A percentile compares a stretch with the other conserved stretches of the same genome.
phyloP scores from a whole-genome alignment of 2,888 invertebrate genomes.

The Choristoneura rosaceana region DNA sequence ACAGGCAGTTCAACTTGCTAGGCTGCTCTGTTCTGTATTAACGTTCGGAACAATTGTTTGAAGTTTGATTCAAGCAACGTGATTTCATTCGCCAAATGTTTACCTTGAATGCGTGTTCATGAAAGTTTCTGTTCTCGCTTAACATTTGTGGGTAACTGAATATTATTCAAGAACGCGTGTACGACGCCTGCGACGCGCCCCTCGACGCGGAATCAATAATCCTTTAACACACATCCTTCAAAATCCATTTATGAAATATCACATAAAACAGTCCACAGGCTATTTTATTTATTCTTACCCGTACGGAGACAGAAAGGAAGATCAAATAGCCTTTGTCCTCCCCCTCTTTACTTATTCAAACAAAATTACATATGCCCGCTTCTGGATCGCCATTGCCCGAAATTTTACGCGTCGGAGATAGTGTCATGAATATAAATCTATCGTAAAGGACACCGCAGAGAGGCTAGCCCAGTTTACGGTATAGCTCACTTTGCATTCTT shows the following conservation, averaged over 20 bases:
- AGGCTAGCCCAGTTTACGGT: conserved; percentile 76
- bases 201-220: conserved; percentile 67
- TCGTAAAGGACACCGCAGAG: conserved; percentile 81
- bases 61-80: conserved; percentile 14
- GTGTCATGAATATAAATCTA: conserved; percentile 86
- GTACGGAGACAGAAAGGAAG: conserved; percentile 67
- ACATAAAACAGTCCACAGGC: conserved; percentile 73
- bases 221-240: conserved; percentile 70
- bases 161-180: neutral
- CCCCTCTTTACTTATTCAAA: conserved; percentile 84
- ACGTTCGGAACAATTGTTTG: conserved; percentile 7
- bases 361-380: conserved; percentile 85
- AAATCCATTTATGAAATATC: conserved; percentile 81
- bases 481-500: conserved; percentile 85
- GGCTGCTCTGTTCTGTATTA: conserved; percentile 9
- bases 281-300: conserved; percentile 77
- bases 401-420: conserved; percentile 84
- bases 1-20: conserved; percentile 2
- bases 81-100: conserved; percentile 9
- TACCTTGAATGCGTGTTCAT: neutral
- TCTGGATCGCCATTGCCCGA: conserved; percentile 83
- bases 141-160: neutral
- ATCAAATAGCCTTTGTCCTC: conserved; percentile 85
- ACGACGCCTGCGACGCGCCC: neutral
- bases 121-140: conserved; percentile 17